Conservation (phyloP, 2,888 invertebrate genomes). For the Oxystoma pomonae region DNA sequence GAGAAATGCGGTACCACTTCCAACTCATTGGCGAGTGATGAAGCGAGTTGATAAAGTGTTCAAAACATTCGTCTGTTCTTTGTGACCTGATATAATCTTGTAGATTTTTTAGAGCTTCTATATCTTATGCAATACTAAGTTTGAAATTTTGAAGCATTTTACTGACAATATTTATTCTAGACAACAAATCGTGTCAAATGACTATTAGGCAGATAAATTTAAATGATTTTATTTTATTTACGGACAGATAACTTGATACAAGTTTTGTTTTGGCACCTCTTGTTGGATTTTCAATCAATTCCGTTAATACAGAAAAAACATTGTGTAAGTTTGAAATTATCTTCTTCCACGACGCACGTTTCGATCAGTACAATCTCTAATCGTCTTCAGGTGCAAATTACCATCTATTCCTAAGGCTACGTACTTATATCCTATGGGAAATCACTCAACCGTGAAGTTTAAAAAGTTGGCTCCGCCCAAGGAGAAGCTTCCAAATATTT, state of each 20-base stretch:
- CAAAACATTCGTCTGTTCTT: not conserved
- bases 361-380: no score
- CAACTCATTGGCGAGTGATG: not conserved
- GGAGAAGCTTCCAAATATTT: no score
- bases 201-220: no score
- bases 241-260: not conserved
- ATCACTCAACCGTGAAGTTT: no score
- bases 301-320: not conserved
- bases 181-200: conserved; percentile 1
- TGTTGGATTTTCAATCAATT: not conserved
- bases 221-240: conserved; percentile 1
- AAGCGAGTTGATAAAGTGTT: no score
- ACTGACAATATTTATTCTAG: not conserved
- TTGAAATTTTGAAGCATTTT: not conserved
- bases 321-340: no score
- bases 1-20: not conserved
- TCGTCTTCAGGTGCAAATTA: no score
- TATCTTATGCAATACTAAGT: not conserved
- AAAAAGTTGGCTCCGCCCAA: no score
- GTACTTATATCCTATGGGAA: no score
- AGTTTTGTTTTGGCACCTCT: not conserved
- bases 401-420: no score
- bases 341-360: no score
- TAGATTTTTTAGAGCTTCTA: not conserved
- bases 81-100: no score